Base-by-base conservation (phyloP, 2,888 invertebrate species). In the Formica aserva region DNA sequence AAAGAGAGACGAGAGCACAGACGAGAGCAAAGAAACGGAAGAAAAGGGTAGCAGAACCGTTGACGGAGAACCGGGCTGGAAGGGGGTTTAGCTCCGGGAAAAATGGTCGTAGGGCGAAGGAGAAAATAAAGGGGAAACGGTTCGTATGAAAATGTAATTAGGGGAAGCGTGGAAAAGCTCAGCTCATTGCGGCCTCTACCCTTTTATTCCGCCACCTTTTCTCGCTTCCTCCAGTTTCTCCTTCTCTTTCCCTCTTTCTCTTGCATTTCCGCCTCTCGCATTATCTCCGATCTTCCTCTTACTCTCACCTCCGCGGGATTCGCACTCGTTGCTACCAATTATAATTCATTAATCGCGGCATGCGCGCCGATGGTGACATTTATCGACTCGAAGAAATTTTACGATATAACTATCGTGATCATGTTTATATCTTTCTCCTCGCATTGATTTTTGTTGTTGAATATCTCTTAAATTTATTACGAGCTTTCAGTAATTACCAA, bases 111-210 rank as follows among this genome's bases (percentile, higher is more conserved):
- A 86, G 87, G 88, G 85, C 88, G 84, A 85, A 84, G 86, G 87
- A 90, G 89, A 91, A 91, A 92, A 92, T 91, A 92, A 92, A 92
- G 91, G 91, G 90, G 90, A 91, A 92, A 91, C 91, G 91, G 91
- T 92, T 92, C 92, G 91, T 91, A 92, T 92, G 92, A 93, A 93
- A 92, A 93, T 92, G 91, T 92, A 93, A 93, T 93, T 92, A 93
- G 92, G 91, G 90, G 92, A 92, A 92, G 91, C 92, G 91, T 91
- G 91, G 92, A 91, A 77, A 77, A 91, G 89, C 92, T 92, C 90
- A 90, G 89, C 91, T 92, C 92, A 92, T 92, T 92, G 92, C 91
- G 89, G 91, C 91, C 91, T 90, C 91, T 88, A 88, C 91, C 92
- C 90, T 90, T 90, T 90, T 89, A 87, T 86, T 86, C 86, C 86